phyloP scores from a whole-genome alignment of 1,140 invertebrate genomes.

The Teleopsis dalmanni region DNA sequence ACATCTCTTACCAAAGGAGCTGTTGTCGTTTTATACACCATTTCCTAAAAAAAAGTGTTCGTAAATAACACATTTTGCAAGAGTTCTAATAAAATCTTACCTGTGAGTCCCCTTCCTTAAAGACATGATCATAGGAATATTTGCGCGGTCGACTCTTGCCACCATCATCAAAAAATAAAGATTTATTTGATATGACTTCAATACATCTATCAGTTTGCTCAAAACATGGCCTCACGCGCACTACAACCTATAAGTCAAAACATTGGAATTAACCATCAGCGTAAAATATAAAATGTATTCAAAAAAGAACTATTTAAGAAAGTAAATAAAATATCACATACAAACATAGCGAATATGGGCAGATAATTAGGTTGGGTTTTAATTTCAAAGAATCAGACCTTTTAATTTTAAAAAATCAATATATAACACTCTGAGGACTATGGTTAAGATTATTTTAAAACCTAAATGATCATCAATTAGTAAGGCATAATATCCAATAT shows the following conservation, averaged over 20 bases:
- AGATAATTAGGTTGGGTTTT: too few species aligned
- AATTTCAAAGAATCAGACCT: too few species aligned
- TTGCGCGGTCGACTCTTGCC: slow-evolving; percentile 55
- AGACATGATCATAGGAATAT: slow-evolving; percentile 82
- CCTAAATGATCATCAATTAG: too few species aligned
- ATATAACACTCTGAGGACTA: too few species aligned
- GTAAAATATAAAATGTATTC: not conserved
- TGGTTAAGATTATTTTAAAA: too few species aligned
- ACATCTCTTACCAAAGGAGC: slow-evolving; percentile 83
- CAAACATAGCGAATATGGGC: not conserved
- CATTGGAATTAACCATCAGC: not conserved
- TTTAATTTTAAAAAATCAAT: too few species aligned
- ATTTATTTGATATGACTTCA: slow-evolving; percentile 38
- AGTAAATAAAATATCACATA: not conserved
- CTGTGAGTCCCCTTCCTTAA: slow-evolving; percentile 68
- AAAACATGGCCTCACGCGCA: slow-evolving; percentile 35
- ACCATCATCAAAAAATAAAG: slow-evolving; percentile 44
- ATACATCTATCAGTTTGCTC: slow-evolving; percentile 38
- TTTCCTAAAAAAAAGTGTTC: slow-evolving; percentile 44
- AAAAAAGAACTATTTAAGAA: not conserved
- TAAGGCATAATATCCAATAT: too few species aligned
- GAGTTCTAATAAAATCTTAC: not conserved
- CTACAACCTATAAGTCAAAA: slow-evolving; percentile 27
- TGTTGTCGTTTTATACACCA: slow-evolving; percentile 75
- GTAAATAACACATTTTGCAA: not conserved